Evolutionary conservation across 2,797 vertebrate genomes (phyloP), one percentile per base, ranked within the genome.

Genomic region (Adelosebastes latens): DNA sequence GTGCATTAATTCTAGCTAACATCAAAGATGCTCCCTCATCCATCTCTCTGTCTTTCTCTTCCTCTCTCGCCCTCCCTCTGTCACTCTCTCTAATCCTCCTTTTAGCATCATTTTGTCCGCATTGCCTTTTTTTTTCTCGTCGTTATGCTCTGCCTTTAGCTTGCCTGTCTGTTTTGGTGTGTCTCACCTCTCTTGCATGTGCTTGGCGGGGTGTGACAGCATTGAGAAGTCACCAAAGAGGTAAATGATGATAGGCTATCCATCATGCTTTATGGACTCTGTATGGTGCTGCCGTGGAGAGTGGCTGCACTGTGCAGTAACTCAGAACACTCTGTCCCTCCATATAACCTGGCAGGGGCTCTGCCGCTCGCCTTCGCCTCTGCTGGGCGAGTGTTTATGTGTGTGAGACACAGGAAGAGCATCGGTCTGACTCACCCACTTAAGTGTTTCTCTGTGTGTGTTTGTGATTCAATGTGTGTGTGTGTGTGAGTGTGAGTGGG

Each of bases 181-280:
- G 80, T 79, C 88, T 92, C 79, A 84, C 87, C 90, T 90, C 89
- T 89, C 89, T 87, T 84, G 92, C 91, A 91, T 90, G 93, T 91
- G 94, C 91, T 88, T 91, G 88, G 88, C 20, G 69, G 89, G 87
- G 89, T 92, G 92, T 95, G 93, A 95, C 93, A 94, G 93, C 91
- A 92, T 92, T 95, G 93, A 94, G 90, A 94, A 94, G 94, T 94
- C 94, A 94, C 93, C 93, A 94, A 94, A 94, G 93, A 93, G 94
- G 93, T 95, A 94, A 94, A 94, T 93, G 92, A 94, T 93, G 93
- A 94, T 93, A 84, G 93, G 91, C 90, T 92, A 94, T 94, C 93
- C 94, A 94, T 94, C 93, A 94, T 91, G 92, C 91, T 94, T 95
- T 95, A 94, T 94, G 90, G 92, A 94, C 93, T 94, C 93, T 93